Conservation (phyloP, 2,113 vertebrate species). For the Dasypus novemcinctus region DNA sequence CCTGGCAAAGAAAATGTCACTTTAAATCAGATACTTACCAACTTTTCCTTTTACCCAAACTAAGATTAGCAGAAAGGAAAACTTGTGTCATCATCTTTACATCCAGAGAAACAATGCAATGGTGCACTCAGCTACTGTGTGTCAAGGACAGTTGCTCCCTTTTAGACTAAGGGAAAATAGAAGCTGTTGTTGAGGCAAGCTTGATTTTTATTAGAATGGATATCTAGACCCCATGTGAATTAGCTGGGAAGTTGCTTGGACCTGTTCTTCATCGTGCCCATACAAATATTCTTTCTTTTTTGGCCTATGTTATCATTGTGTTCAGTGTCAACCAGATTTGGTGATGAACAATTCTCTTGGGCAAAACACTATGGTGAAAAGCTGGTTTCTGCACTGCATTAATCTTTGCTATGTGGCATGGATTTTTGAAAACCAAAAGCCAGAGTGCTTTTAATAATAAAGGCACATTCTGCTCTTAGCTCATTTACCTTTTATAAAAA, state of each 20-base stretch:
- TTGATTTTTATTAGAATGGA: background rate
- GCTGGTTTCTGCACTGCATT: constrained; percentile 15
- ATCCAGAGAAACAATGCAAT: background rate
- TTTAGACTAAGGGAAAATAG: background rate
- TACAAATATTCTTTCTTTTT: background rate
- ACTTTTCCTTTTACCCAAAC: background rate
- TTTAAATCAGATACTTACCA: background rate
- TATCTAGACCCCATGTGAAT: background rate
- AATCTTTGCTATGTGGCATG: constrained; percentile 40
- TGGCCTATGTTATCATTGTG: background rate
- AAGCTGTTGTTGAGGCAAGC: background rate
- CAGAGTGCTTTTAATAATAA: constrained; percentile 54
- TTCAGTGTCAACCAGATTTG: background rate
- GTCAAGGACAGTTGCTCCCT: background rate
- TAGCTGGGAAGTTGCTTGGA: background rate
- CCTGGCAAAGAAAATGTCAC: background rate
- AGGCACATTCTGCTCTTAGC: constrained; percentile 23
- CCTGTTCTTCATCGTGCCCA: background rate
- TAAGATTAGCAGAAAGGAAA: background rate
- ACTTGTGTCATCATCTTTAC: background rate
- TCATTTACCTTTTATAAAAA: background rate
- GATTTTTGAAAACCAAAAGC: constrained; percentile 50
- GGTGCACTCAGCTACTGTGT: no score
- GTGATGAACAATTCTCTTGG: constrained; percentile 28
- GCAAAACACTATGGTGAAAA: constrained; percentile 32